These are phyloP conservation scores for Apodemia zela DNA, from an alignment of 2,888 invertebrate genomes.

Conservation along the genomic window DNA sequence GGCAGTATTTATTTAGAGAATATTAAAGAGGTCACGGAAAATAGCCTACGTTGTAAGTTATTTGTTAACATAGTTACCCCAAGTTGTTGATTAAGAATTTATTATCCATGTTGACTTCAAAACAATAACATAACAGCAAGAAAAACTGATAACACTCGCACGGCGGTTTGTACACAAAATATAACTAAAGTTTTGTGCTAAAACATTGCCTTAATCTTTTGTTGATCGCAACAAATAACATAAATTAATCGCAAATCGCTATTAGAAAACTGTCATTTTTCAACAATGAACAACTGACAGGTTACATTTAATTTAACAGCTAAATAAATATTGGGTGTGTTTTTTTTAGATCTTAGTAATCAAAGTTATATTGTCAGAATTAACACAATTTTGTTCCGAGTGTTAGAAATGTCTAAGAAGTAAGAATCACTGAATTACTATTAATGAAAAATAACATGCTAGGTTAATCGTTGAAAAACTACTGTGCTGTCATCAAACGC, in stretches of 20 bases:
- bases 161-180: constrained; percentile 5
- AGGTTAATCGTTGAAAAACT: too few relatives aligned
- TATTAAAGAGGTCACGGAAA: constrained; percentile 36
- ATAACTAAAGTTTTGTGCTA: neutral
- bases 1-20: constrained; percentile 21
- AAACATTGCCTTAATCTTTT: neutral
- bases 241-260: neutral
- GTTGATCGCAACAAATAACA: neutral
- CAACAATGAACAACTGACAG: too few relatives aligned
- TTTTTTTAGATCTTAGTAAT: too few relatives aligned
- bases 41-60: constrained; percentile 33
- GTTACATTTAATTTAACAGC: too few relatives aligned
- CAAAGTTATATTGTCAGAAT: too few relatives aligned
- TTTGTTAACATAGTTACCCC: constrained; percentile 46
- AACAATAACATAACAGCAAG: constrained; percentile 18
- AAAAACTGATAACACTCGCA: constrained; percentile 14
- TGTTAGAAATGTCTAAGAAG: too few relatives aligned
- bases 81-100: constrained; percentile 62
- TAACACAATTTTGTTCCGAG: too few relatives aligned
- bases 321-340: too few relatives aligned
- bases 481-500: too few relatives aligned
- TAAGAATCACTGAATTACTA: too few relatives aligned
- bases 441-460: too few relatives aligned
- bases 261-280: neutral
- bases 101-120: constrained; percentile 29